Evolutionary conservation across 1,140 invertebrate species (phyloP).

Genomic region (Camponotus pennsylvanicus): DNA sequence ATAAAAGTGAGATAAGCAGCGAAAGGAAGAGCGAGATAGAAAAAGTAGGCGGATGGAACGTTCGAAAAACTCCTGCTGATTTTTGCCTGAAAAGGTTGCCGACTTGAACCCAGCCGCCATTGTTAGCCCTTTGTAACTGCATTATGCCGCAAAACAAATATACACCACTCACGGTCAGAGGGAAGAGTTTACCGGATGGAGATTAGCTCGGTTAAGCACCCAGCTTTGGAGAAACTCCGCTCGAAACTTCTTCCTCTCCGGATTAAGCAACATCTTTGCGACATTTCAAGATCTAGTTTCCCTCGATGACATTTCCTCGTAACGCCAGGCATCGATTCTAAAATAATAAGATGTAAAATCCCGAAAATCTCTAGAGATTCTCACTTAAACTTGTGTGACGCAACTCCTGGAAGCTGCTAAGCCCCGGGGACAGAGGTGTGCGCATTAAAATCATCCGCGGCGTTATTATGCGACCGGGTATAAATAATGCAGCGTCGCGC

Average conservation of each 20-base stretch:
- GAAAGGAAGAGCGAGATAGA: neutral
- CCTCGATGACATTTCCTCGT: neutral
- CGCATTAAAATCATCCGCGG: slow-evolving; percentile 79
- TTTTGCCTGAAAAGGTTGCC: slow-evolving; percentile 78
- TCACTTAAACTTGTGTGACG: neutral
- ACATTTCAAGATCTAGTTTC: neutral
- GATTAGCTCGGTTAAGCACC: slow-evolving; percentile 65
- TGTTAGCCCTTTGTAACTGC: slow-evolving; percentile 64
- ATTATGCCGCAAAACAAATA: slow-evolving; percentile 73
- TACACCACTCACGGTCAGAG: slow-evolving; percentile 25
- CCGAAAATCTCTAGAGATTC: neutral
- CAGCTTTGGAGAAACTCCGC: slow-evolving; percentile 36
- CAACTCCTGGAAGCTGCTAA: slow-evolving; percentile 57
- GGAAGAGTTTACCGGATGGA: neutral
- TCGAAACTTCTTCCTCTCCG: slow-evolving; percentile 8
- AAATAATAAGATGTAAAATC: neutral
- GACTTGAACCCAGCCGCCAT: slow-evolving; percentile 67
- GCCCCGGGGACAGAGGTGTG: slow-evolving; percentile 20
- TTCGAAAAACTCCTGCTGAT: slow-evolving; percentile 61
- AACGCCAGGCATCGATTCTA: neutral
- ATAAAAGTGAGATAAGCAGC: neutral
- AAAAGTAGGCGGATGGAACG: neutral
- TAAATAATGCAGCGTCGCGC: slow-evolving; percentile 68
- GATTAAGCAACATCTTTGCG: slow-evolving; percentile 1
- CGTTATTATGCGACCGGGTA: slow-evolving; percentile 70